These are phyloP conservation scores for Perithous albicinctus DNA, from an alignment of 2,888 invertebrate species.

Conservation along the genomic window DNA sequence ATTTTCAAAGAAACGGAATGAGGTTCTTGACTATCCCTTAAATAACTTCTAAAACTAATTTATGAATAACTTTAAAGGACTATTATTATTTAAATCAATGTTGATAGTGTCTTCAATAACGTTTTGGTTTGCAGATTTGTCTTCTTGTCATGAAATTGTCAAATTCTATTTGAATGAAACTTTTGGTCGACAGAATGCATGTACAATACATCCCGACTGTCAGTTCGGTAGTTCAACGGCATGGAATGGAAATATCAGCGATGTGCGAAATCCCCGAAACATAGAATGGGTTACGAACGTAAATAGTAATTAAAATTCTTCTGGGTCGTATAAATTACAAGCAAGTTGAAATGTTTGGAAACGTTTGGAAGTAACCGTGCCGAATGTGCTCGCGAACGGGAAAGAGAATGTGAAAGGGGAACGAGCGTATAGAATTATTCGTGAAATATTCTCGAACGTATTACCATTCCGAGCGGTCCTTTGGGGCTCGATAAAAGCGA, in stretches of 20 bases:
- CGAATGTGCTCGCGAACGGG: slow-evolving; percentile 26
- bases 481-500: slow-evolving; percentile 39
- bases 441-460: slow-evolving; percentile 47
- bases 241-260: not conserved
- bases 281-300: slow-evolving; percentile 39
- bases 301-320: slow-evolving; percentile 61
- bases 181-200: too few relatives aligned
- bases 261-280: not conserved
- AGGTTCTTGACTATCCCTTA: too few relatives aligned
- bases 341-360: slow-evolving; percentile 56
- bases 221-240: not conserved
- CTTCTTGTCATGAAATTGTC: too few relatives aligned
- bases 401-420: slow-evolving; percentile 22
- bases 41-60: too few relatives aligned
- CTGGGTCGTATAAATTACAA: slow-evolving; percentile 57
- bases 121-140: too few relatives aligned
- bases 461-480: slow-evolving; percentile 59
- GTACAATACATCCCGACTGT: too few relatives aligned
- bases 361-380: slow-evolving; percentile 45
- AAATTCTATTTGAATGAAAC: too few relatives aligned
- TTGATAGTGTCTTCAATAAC: too few relatives aligned
- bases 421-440: slow-evolving; percentile 41
- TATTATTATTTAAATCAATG: too few relatives aligned
- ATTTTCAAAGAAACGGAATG: too few relatives aligned
- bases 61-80: too few relatives aligned